These are phyloP conservation scores for Lipophrys pholis DNA, from an alignment of 2,113 vertebrate genomes.

Conservation along the genomic window DNA sequence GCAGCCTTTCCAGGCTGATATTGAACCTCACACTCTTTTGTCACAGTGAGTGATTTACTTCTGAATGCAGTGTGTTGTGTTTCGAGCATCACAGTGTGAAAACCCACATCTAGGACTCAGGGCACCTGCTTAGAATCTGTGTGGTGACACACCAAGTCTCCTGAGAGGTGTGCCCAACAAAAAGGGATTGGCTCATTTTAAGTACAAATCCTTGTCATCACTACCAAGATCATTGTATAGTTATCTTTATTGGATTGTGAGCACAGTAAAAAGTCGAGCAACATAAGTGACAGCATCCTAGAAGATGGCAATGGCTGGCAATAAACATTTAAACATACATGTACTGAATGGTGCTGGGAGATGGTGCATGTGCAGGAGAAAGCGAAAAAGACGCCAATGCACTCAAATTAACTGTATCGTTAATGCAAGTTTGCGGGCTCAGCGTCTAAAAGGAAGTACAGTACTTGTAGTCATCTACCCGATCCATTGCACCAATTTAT, in stretches of 20 bases:
- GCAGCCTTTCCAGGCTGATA: constrained; percentile 45
- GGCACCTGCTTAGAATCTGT: constrained; percentile 9
- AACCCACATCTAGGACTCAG: constrained; percentile 12
- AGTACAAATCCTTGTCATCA: background rate
- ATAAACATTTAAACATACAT: background rate
- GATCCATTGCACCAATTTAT: background rate
- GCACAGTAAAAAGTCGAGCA: too few relatives aligned
- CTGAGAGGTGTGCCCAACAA: background rate
- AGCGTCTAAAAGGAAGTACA: constrained; percentile 1
- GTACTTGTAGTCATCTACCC: constrained; percentile 2
- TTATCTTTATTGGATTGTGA: background rate
- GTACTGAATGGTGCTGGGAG: background rate
- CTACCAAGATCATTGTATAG: background rate
- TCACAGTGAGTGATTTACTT: constrained; percentile 27
- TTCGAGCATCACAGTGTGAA: constrained; percentile 4
- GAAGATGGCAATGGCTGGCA: background rate
- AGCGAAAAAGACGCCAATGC: background rate
- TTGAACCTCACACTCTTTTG: constrained; percentile 31
- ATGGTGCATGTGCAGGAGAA: background rate
- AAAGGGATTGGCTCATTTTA: background rate
- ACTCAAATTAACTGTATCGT: background rate
- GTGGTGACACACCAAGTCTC: background rate
- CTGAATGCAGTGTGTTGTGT: constrained; percentile 18
- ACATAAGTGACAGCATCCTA: background rate
- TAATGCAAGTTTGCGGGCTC: constrained; percentile 11